Conservation (phyloP, 2,888 invertebrate species). For the Suillia variegata region DNA sequence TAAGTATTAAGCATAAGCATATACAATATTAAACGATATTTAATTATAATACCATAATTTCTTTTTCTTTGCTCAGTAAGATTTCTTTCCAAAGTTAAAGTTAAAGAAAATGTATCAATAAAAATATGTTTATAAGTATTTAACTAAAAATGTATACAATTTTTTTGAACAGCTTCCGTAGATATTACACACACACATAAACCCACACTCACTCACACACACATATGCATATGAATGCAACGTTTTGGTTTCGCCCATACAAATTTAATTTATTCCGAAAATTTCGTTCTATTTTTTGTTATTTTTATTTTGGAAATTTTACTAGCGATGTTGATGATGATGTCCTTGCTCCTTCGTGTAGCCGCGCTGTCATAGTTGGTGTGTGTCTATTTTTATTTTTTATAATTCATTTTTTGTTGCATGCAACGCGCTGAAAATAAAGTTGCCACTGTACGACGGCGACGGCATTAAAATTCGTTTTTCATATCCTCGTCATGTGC, state of each 20-base stretch:
- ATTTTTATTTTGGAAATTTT: not conserved
- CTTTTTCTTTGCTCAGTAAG: too few species aligned
- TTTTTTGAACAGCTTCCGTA: too few species aligned
- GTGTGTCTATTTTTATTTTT: not conserved
- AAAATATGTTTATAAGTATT: too few species aligned
- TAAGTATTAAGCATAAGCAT: too few species aligned
- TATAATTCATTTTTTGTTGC: not conserved
- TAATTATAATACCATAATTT: too few species aligned
- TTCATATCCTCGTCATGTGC: not conserved
- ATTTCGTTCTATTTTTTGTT: too few species aligned
- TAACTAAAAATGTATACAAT: too few species aligned
- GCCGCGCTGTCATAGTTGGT: not conserved
- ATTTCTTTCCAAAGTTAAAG: too few species aligned
- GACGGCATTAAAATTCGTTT: not conserved
- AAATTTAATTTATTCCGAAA: slow-evolving; percentile 18
- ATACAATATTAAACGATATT: too few species aligned
- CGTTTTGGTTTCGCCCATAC: slow-evolving; percentile 10
- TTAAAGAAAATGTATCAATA: too few species aligned
- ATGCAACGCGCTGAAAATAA: not conserved
- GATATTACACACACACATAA: slow-evolving; percentile 27
- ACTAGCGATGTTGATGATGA: slow-evolving; percentile 5
- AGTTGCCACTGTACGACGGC: not conserved
- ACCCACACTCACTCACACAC: slow-evolving; percentile 30
- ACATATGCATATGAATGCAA: not conserved
- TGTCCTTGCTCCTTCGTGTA: slow-evolving; percentile 9